Conservation (phyloP, 2,113 vertebrate genomes). For the Cygnus buccinator region DNA sequence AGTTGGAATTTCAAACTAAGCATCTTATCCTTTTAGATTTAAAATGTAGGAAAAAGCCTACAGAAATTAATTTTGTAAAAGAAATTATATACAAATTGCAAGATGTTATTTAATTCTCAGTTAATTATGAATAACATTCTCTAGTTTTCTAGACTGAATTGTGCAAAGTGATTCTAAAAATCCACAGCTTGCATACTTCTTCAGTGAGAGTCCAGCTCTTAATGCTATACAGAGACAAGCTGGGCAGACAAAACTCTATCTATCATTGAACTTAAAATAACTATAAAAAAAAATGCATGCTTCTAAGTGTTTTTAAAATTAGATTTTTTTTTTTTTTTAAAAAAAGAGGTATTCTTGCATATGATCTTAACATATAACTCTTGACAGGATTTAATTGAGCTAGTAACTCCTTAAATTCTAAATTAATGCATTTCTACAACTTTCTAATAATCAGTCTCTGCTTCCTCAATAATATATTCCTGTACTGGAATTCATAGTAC, state of each 20-base stretch:
- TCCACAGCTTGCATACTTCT: not conserved
- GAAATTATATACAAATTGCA: conserved; percentile 38
- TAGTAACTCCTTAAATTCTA: not conserved
- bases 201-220: not conserved
- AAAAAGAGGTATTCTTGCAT: not conserved
- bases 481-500: not conserved
- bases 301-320: not conserved
- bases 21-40: conserved; percentile 20
- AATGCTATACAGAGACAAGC: not conserved
- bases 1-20: conserved; percentile 45
- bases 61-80: conserved; percentile 41
- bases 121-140: conserved; percentile 35
- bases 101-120: conserved; percentile 50
- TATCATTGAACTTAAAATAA: not conserved
- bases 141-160: not conserved
- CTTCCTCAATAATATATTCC: conserved; percentile 18
- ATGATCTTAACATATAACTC: not conserved
- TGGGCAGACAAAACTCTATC: not conserved
- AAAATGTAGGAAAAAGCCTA: conserved; percentile 19
- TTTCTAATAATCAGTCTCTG: not conserved
- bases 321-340: not conserved
- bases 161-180: not conserved
- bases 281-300: too few relatives aligned
- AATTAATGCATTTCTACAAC: not conserved
- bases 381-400: conserved; percentile 11